Base-by-base conservation (phyloP, 2,113 vertebrate genomes). In the Struthidea cinerea region DNA sequence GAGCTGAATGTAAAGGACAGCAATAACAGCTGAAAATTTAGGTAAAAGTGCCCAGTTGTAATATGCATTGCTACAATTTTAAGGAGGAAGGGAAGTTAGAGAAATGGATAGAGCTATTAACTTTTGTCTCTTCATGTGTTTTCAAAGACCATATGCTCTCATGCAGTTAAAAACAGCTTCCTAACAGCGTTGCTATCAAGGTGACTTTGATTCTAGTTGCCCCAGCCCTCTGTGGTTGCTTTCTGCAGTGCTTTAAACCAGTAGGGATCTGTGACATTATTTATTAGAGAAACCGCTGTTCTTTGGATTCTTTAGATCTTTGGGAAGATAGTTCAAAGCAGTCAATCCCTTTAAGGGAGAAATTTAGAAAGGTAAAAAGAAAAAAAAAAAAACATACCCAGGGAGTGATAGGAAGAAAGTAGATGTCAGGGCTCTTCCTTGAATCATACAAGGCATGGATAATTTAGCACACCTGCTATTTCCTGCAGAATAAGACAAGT, bases 171-270 rank as follows among this genome's bases (percentile, higher is more conserved):
- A 93, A 86, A 4, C 28, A 70, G 28, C 56, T 92, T 82, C 39
- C 64, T 84, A 73, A 64, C 37, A 76, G 55, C 1, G 0, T 75
- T 81, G 24, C 59, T 67, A 81, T 75, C 80, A 94, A 81, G 83
- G 76, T 94, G 87, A 88, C 87, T 97, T 96, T 93, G 93, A 94
- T 97, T 96, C 64, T 21, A 14, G 35, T 47, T 92, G 65, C 26
- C 77, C 63, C 33, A 70, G 5, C 49, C 74, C 33, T 89, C 55
- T 70, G 61, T 68, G 64, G 57, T 24, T 94, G 26, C 32, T 87
- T 86, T 87, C 87, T 84, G 64, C 6, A 22, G 19, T 33, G 11
- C 41, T 90, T 94, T 71, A 94, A 94, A 92, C 35, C 84, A 65
- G 68, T 22, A 33, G 50, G 32, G 28, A 57, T 59, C 22, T 78